Evolutionary conservation across 2,888 invertebrate genomes (phyloP).

Genomic region (Torymus tubicola): DNA sequence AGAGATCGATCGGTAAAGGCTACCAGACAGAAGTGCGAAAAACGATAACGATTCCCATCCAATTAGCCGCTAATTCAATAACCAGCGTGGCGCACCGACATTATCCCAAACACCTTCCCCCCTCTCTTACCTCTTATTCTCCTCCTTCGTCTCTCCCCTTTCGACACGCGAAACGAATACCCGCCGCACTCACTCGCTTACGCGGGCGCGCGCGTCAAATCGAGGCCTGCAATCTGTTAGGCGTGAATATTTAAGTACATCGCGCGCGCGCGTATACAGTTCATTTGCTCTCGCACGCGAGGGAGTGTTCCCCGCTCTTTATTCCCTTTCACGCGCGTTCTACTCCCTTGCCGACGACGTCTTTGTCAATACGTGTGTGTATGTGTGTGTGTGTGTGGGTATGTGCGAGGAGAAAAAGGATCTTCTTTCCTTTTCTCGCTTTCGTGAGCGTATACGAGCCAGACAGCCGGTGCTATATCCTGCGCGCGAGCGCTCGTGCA

Average conservation of each 20-base stretch:
- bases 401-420: slow-evolving; percentile 33
- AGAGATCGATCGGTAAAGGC: no score
- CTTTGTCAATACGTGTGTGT: no score
- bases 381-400: no score
- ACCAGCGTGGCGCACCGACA: not conserved
- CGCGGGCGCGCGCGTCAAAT: slow-evolving; percentile 29
- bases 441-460: not conserved
- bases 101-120: not conserved
- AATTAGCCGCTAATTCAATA: slow-evolving; percentile 23
- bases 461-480: no score
- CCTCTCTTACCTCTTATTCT: no score
- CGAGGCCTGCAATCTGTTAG: slow-evolving; percentile 53
- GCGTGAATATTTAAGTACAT: slow-evolving; percentile 57
- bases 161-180: no score
- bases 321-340: not conserved
- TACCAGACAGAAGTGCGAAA: not conserved
- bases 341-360: no score
- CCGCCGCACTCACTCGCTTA: no score
- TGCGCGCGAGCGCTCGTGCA: no score
- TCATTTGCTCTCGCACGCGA: slow-evolving; percentile 40
- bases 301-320: not conserved
- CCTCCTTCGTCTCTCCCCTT: no score
- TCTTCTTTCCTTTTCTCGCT: slow-evolving; percentile 7
- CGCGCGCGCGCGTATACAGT: slow-evolving; percentile 28
- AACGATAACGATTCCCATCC: slow-evolving; percentile 19